Percentiles rank a stretch among this genome's conserved stretches.
Evolutionary conservation across 2,888 invertebrate genomes (phyloP).

Genomic region (Andrena camellia): DNA sequence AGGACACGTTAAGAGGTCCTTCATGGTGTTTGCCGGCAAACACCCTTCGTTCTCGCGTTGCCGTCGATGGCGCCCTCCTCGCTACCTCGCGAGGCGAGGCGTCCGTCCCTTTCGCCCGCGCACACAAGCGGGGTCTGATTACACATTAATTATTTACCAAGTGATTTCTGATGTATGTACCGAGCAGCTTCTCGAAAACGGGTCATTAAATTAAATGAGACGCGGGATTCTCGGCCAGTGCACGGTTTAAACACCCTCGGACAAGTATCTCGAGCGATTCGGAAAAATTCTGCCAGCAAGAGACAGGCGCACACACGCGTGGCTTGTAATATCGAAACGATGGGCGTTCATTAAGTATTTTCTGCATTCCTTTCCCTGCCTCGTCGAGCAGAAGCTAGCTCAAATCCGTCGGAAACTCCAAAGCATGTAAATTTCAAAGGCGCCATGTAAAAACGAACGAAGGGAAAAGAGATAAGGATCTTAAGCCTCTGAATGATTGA

Average conservation of each 20-base stretch:
- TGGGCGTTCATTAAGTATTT: conserved; percentile 6
- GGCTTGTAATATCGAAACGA: conserved; percentile 3
- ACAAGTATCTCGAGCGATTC: conserved; percentile 27
- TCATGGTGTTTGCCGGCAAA: conserved; percentile 81
- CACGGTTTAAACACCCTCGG: conserved; percentile 35
- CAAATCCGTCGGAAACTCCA: not conserved
- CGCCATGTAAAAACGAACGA: not conserved
- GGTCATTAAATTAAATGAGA: conserved; percentile 80
- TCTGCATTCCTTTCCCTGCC: not conserved
- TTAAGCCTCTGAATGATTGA: conserved; percentile 10
- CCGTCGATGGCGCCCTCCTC: conserved; percentile 79
- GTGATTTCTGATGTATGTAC: conserved; percentile 76
- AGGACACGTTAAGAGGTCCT: conserved; percentile 79
- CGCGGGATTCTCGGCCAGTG: conserved; percentile 66
- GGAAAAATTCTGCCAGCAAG: not conserved
- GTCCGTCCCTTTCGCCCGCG: conserved; percentile 71
- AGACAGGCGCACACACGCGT: too few species aligned
- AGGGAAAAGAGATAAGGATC: conserved; percentile 24
- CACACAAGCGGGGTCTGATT: conserved; percentile 81
- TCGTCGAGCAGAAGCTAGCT: conserved; percentile 5
- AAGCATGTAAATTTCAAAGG: not conserved
- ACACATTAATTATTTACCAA: conserved; percentile 84
- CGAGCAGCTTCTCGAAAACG: conserved; percentile 65
- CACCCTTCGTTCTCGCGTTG: conserved; percentile 79
- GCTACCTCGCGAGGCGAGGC: conserved; percentile 64